Percentiles rank a stretch among this genome's conserved stretches.
These are phyloP conservation scores for Brenthis daphne DNA, from an alignment of 2,888 invertebrate species.

Conservation along the genomic window DNA sequence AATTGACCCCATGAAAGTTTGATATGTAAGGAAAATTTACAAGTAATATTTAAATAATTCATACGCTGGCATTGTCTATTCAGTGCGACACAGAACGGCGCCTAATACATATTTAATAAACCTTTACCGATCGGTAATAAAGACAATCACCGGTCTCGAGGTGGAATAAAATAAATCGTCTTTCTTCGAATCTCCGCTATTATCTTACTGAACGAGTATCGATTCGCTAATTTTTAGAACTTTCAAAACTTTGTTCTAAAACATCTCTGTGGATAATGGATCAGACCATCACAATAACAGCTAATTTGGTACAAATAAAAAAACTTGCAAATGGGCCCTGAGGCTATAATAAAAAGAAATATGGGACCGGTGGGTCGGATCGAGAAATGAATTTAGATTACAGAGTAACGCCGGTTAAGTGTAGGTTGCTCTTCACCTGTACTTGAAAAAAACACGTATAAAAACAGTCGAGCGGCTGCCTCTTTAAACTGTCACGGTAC, in stretches of 20 bases:
- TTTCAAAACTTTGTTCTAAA: constrained; percentile 16
- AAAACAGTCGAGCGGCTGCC: constrained; percentile 51
- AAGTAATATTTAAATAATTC: constrained; percentile 57
- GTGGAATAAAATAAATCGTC: constrained; percentile 36
- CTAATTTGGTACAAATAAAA: constrained; percentile 80
- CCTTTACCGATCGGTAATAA: constrained; percentile 52
- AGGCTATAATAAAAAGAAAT: constrained; percentile 80
- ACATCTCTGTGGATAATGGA: constrained; percentile 63
- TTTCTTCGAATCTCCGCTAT: constrained; percentile 63
- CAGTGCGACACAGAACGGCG: constrained; percentile 49
- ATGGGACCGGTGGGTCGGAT: constrained; percentile 76
- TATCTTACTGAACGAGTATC: constrained; percentile 44
- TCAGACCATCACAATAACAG: constrained; percentile 70
- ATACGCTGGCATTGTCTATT: constrained; percentile 52
- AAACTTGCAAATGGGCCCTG: constrained; percentile 78
- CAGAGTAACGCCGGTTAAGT: constrained; percentile 81
- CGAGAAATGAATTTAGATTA: constrained; percentile 83
- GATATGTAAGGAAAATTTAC: constrained; percentile 50
- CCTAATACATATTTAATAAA: constrained; percentile 64
- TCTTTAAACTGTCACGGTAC: constrained; percentile 56
- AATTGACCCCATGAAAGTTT: constrained; percentile 38
- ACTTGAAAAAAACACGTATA: constrained; percentile 68
- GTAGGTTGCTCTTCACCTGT: constrained; percentile 78
- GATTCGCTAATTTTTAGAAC: neutral
- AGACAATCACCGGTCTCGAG: constrained; percentile 49